Evolutionary conservation across 2,113 vertebrate genomes (phyloP).

Genomic region (Brienomyrus longianalis): DNA sequence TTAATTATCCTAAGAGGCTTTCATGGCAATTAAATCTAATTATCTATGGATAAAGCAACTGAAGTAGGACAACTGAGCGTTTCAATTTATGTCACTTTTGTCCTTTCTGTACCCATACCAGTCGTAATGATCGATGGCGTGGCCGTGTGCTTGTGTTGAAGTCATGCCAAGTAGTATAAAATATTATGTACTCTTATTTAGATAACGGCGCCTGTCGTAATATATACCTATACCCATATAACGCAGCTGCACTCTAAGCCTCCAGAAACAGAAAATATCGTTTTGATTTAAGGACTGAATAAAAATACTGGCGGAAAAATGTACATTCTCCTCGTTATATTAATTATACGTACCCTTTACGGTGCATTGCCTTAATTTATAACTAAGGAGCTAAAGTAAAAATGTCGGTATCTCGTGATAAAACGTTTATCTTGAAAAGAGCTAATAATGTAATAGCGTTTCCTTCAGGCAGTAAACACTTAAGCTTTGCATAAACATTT

Average conservation of each 20-base stretch:
- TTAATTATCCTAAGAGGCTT: conserved; percentile 16
- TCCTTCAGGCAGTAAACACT: neutral
- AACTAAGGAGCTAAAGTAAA: neutral
- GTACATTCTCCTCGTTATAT: neutral
- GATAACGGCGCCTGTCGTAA: neutral
- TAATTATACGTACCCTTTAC: neutral
- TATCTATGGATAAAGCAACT: conserved; percentile 5
- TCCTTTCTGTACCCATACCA: conserved; percentile 7
- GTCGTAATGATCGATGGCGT: conserved; percentile 3
- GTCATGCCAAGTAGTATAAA: neutral
- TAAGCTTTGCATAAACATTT: neutral
- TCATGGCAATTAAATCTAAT: conserved; percentile 14
- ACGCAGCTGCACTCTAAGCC: neutral
- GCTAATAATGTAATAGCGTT: conserved; percentile 1
- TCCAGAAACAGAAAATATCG: neutral
- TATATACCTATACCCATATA: neutral
- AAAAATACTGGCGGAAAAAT: neutral
- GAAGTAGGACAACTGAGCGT: conserved; percentile 1
- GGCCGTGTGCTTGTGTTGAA: neutral
- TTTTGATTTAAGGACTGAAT: neutral
- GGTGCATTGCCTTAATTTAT: neutral
- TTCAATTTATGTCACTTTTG: conserved; percentile 2
- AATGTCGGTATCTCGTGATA: neutral
- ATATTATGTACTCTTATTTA: neutral
- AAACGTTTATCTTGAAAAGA: neutral